Evolutionary conservation across 2,113 vertebrate genomes (phyloP).

Genomic region (Sterna hirundo): DNA sequence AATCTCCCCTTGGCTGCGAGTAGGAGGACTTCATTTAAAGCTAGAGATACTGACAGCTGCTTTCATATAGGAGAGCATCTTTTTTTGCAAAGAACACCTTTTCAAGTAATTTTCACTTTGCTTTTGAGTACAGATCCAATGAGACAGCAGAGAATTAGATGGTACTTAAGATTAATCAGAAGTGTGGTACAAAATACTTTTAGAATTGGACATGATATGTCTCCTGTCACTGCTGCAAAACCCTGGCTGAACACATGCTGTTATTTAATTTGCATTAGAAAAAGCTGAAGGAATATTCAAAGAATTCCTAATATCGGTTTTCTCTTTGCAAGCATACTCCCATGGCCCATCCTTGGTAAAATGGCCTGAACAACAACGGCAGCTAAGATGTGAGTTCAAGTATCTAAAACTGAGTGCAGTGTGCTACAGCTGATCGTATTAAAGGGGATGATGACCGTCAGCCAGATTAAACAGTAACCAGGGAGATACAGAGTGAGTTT

Average conservation of each 20-base stretch:
- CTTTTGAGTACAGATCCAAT: background rate
- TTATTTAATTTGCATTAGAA: background rate
- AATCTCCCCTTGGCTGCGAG: background rate
- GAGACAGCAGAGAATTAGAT: background rate
- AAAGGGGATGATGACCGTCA: background rate
- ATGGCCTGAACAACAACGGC: background rate
- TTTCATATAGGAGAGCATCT: background rate
- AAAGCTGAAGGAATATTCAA: background rate
- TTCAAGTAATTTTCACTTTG: background rate
- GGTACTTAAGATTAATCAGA: background rate
- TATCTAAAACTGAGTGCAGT: background rate
- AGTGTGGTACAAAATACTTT: background rate
- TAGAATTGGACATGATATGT: background rate
- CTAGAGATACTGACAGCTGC: slow-evolving; percentile 8
- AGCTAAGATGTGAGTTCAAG: background rate
- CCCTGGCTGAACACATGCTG: background rate
- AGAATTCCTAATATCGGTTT: background rate
- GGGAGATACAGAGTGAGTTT: background rate
- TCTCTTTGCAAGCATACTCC: background rate
- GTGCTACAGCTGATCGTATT: background rate
- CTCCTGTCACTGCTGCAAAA: background rate
- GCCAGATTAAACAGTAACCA: background rate
- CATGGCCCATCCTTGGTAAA: background rate
- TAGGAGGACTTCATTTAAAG: slow-evolving; percentile 22
- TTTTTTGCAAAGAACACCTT: background rate